phyloP scores from a whole-genome alignment of 2,113 vertebrate genomes.

The Arizona elegans region DNA sequence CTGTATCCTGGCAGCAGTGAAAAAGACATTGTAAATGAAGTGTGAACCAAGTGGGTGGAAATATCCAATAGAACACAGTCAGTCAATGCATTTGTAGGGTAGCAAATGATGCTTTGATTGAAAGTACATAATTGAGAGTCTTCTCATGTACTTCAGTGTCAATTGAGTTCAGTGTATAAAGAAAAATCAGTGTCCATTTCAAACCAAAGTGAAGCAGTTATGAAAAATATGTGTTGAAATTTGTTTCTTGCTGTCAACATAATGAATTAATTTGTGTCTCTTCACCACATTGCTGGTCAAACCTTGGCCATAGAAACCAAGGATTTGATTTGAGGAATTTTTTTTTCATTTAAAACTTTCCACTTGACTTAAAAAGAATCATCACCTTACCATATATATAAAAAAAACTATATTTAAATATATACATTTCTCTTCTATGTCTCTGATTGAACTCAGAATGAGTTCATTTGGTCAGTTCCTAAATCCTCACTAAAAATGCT shows the following conservation, averaged over 20 bases:
- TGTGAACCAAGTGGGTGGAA: background rate
- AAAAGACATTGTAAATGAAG: background rate
- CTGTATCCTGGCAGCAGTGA: background rate
- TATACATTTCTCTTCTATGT: background rate
- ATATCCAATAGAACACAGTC: background rate
- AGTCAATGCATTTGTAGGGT: background rate
- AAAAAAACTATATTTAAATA: background rate
- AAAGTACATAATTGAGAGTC: background rate
- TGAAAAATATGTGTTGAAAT: background rate
- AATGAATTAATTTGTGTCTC: background rate
- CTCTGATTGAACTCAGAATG: constrained; percentile 1
- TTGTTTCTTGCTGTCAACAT: background rate
- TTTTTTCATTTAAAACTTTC: background rate
- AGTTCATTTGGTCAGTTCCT: constrained; percentile 28
- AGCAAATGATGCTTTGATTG: background rate
- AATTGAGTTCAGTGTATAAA: background rate
- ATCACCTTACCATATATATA: background rate
- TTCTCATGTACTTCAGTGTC: background rate
- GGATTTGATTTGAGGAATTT: background rate
- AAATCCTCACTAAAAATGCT: constrained; percentile 21
- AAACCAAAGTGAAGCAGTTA: background rate
- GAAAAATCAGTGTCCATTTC: background rate
- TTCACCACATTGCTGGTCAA: background rate
- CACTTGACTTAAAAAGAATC: background rate
- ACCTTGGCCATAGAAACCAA: background rate